Conservation (phyloP, 2,888 invertebrate species). For the Sarcophaga variegata region DNA sequence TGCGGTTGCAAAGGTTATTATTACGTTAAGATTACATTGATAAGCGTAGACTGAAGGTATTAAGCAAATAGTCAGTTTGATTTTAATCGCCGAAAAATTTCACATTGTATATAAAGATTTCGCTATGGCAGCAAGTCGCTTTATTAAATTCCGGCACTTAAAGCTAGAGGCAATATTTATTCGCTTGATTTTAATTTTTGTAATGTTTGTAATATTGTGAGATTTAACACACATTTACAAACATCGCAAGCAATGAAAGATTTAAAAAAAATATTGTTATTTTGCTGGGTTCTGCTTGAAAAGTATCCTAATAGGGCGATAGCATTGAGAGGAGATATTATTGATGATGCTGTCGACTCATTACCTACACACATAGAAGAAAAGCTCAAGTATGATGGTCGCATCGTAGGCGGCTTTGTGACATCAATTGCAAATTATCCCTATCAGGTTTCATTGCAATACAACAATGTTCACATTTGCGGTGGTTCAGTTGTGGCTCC, state of each 20-base stretch:
- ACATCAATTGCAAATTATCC: constrained; percentile 69
- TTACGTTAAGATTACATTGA: background rate
- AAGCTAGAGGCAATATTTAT: background rate
- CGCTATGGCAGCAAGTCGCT: background rate
- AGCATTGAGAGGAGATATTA: constrained; percentile 28
- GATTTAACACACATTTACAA: background rate
- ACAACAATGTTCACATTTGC: constrained; percentile 67
- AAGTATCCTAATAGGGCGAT: constrained; percentile 29
- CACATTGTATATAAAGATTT: constrained; percentile 15
- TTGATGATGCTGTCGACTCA: background rate
- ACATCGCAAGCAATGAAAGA: constrained; percentile 28
- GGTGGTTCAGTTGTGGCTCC: constrained; percentile 70
- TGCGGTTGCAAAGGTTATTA: background rate
- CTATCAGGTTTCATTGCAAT: constrained; percentile 70
- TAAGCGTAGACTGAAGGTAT: background rate
- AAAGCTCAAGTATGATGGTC: constrained; percentile 66
- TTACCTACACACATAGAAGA: background rate
- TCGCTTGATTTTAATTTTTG: background rate
- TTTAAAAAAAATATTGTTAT: constrained; percentile 19
- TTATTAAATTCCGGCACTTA: constrained; percentile 27
- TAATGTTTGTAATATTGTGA: background rate
- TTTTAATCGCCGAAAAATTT: background rate
- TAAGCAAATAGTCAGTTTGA: background rate
- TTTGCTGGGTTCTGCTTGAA: constrained; percentile 30
- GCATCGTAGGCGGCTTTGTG: constrained; percentile 70